These are phyloP conservation scores for Apodemia hepburni DNA, from an alignment of 2,888 invertebrate genomes.

Conservation along the genomic window DNA sequence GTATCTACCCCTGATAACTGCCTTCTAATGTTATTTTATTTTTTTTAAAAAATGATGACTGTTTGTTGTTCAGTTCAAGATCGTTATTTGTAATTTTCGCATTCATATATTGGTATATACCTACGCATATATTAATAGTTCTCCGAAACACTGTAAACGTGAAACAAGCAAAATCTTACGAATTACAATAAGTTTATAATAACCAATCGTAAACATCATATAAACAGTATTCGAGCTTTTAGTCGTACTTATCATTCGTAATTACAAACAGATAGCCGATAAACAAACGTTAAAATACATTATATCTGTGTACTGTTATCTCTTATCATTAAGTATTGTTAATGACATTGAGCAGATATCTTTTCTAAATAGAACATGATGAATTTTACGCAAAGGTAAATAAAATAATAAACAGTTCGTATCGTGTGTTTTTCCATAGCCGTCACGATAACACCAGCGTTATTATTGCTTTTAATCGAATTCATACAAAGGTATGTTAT, in stretches of 20 bases:
- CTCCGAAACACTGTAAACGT: no score
- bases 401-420: background rate
- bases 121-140: no score
- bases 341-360: background rate
- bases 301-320: background rate
- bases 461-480: background rate
- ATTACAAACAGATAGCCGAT: background rate
- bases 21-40: no score
- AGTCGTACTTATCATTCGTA: background rate
- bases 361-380: constrained; percentile 2
- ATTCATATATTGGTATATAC: no score
- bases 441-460: background rate
- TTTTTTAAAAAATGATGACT: no score
- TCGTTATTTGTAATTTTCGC: no score
- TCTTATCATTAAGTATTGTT: background rate
- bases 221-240: no score
- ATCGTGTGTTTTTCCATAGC: constrained; percentile 3
- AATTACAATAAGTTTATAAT: no score
- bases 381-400: constrained; percentile 3
- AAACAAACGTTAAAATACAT: background rate
- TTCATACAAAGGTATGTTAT: background rate
- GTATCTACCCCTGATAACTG: no score
- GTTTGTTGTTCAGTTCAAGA: no score
- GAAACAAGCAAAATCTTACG: no score
- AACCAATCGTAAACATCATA: no score